These are phyloP conservation scores for Eremobia ochroleuca DNA, from an alignment of 2,888 invertebrate genomes.

Conservation along the genomic window DNA sequence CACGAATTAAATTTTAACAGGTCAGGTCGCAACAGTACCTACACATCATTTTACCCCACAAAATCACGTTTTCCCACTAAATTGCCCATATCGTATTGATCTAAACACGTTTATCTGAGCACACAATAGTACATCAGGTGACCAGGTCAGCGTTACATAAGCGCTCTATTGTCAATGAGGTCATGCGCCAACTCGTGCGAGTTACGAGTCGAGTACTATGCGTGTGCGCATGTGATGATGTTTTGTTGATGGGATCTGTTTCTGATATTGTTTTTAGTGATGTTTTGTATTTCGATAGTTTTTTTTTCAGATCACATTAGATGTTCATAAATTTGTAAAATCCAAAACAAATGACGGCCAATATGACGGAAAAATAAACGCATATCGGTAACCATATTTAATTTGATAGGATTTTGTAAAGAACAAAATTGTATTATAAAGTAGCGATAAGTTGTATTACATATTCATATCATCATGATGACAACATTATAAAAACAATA, in stretches of 20 bases:
- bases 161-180: conserved; percentile 82
- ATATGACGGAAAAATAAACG: neutral
- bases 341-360: neutral
- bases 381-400: neutral
- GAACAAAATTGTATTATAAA: neutral
- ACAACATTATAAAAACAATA: conserved; percentile 16
- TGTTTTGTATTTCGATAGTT: neutral
- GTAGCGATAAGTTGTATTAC: neutral
- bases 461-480: conserved; percentile 9
- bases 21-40: too few species aligned
- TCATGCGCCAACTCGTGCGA: conserved; percentile 72
- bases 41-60: neutral
- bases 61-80: conserved; percentile 43
- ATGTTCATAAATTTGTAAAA: neutral
- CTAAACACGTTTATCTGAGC: conserved; percentile 59
- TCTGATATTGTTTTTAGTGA: conserved; percentile 18
- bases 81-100: conserved; percentile 57
- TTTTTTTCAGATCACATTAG: neutral
- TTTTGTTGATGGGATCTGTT: conserved; percentile 44
- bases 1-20: neutral
- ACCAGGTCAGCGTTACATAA: conserved; percentile 84
- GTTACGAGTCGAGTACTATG: conserved; percentile 57
- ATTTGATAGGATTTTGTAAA: neutral
- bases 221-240: conserved; percentile 54
- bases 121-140: conserved; percentile 74